Base-by-base conservation (phyloP, 2,888 invertebrate genomes). In the Drosophila prolongata region DNA sequence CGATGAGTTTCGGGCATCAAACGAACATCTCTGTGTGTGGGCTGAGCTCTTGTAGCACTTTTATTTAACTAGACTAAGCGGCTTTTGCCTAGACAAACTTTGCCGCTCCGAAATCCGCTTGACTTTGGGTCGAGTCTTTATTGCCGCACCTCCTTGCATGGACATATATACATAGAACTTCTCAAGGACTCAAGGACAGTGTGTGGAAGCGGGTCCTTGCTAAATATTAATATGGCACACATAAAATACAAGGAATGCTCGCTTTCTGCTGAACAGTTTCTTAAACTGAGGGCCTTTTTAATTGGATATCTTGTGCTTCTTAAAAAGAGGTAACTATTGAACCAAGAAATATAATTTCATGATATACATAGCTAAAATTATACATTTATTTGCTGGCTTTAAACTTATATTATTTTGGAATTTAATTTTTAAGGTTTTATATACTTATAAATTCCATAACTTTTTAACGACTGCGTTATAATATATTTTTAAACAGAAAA, bases 21-120 rank as follows among this genome's bases (percentile, higher is more conserved):
- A 43, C 43, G 42, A 27, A 44, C 50, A n/a, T 35, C 37, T 19
- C n/a, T 46, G 37, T 56, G 54, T 38, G 71, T 46, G 40, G 46
- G 57, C 56, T 69, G 49, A 69, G 71, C 76, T 68, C 66, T 49
- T 66, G 79, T 64, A 66, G 68, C 69, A 76, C 76, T 89, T 83
- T 87, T 80, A 89, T 83, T 89, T 83, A 89, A 89, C 84, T 89
- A 83, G 78, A 64, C 78, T 83, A 89, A 89, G 82, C 82, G 81
- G 82, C 87, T 89, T 83, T 68, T 57, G 59, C 71, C 55, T 70
- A 87, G 76, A 75, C 84, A 83, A 89, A 83, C 87, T 83, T 87
- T 83, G 60, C 68, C 68, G 53, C 60, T 70, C 87, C 87, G 64
- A 83, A 89, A 83, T 80, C 87, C 76, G 82, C 87, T 83, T 76